Evolutionary conservation across 2,888 invertebrate genomes (phyloP).

Genomic region (Linnaemya tessellans): DNA sequence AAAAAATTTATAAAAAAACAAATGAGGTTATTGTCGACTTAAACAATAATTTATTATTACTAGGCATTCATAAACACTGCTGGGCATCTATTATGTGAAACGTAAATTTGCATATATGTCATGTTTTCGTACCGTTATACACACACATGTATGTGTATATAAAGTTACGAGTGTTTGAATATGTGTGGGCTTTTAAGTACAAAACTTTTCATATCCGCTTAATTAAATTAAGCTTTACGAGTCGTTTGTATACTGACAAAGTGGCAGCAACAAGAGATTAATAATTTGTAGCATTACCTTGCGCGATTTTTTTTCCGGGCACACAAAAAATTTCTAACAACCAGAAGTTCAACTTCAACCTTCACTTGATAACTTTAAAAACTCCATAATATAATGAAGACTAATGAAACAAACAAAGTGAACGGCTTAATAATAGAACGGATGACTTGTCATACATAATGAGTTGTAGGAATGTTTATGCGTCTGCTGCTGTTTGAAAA

Average conservation of each 20-base stretch:
- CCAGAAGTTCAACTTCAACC: conserved; percentile 8
- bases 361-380: conserved; percentile 42
- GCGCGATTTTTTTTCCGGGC: conserved; percentile 7
- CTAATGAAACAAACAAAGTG: conserved; percentile 58
- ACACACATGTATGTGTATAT: no score
- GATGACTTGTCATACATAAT: not conserved
- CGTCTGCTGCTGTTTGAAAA: not conserved
- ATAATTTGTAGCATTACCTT: conserved; percentile 68
- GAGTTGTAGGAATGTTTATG: not conserved
- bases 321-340: not conserved
- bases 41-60: no score
- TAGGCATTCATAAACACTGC: no score
- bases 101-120: no score
- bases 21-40: no score
- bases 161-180: not conserved
- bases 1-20: no score
- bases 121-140: no score
- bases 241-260: conserved; percentile 63
- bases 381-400: conserved; percentile 53
- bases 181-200: conserved; percentile 51
- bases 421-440: not conserved
- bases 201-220: conserved; percentile 76
- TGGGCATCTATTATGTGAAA: no score
- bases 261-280: conserved; percentile 73
- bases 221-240: conserved; percentile 76